Evolutionary conservation across 1,140 invertebrate species (phyloP).

Genomic region (Gonatopus flavifemur): DNA sequence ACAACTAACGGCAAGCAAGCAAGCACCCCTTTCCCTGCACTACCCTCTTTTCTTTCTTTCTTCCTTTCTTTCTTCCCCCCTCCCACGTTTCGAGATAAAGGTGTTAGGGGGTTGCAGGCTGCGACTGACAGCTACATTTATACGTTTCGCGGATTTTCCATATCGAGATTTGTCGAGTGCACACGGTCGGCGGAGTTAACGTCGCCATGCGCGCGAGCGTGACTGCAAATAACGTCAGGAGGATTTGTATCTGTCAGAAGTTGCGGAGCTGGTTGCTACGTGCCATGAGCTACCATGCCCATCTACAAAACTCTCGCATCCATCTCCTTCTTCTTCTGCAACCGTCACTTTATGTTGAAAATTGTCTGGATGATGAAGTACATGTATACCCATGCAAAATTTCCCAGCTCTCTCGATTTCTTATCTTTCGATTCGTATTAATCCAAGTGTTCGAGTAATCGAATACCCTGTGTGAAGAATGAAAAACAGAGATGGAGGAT

Average conservation of each 20-base stretch:
- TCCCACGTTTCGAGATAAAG: not conserved
- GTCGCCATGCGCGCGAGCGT: conserved; percentile 21
- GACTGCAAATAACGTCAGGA: conserved; percentile 49
- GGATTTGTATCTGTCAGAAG: conserved; percentile 54
- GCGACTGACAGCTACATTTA: conserved; percentile 55
- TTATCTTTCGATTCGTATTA: too few species aligned
- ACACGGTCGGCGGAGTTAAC: conserved; percentile 31
- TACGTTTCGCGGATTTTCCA: conserved; percentile 55
- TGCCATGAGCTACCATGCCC: too few species aligned
- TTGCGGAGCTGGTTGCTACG: conserved; percentile 37
- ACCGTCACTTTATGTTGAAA: not conserved
- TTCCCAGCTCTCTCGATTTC: too few species aligned
- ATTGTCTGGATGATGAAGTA: not conserved
- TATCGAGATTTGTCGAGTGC: conserved; percentile 54
- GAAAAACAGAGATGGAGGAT: too few species aligned
- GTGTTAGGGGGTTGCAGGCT: too few species aligned
- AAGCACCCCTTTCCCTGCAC: conserved; percentile 23
- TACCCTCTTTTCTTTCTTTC: not conserved
- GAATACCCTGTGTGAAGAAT: too few species aligned
- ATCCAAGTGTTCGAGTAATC: too few species aligned
- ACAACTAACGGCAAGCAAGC: too few species aligned
- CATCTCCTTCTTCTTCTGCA: too few species aligned
- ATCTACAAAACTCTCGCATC: too few species aligned
- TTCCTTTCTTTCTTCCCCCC: not conserved
- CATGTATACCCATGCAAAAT: not conserved